Percentiles rank a stretch among this genome's conserved stretches.
Evolutionary conservation across 2,888 invertebrate species (phyloP).

Genomic region (Hecatera dysodea): DNA sequence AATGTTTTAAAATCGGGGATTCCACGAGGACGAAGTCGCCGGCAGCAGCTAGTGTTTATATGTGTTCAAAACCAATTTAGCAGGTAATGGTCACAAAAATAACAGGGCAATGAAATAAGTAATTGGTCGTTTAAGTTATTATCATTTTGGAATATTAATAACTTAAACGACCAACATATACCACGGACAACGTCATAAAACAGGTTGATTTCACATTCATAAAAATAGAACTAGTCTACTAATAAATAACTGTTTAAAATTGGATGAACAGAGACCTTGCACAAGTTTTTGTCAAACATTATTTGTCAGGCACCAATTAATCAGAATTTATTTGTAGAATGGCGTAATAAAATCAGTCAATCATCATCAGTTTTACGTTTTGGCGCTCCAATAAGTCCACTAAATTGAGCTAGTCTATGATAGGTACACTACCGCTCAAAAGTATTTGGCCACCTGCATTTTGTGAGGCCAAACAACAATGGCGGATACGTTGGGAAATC

Average conservation of each 20-base stretch:
- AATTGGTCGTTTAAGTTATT: neutral
- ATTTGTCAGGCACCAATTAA: no score
- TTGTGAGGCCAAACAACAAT: no score
- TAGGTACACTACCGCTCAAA: no score
- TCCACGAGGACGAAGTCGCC: no score
- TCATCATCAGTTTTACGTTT: neutral
- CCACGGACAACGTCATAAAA: conserved; percentile 10
- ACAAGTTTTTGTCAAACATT: neutral
- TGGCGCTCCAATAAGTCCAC: no score
- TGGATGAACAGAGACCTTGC: neutral
- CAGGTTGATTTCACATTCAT: conserved; percentile 4
- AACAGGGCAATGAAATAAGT: neutral
- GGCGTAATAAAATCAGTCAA: neutral
- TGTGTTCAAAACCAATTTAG: neutral
- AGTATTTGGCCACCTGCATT: no score
- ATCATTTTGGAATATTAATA: neutral
- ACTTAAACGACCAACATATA: no score
- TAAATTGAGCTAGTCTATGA: no score
- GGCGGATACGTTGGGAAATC: no score
- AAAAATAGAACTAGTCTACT: neutral
- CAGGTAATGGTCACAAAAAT: neutral
- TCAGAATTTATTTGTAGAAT: neutral
- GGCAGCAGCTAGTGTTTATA: no score
- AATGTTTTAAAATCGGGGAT: no score
- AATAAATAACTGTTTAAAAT: neutral